Percentiles rank a stretch among this genome's conserved stretches.
Conservation (phyloP, 2,113 vertebrate genomes). For the Acanthochromis polyacanthus region DNA sequence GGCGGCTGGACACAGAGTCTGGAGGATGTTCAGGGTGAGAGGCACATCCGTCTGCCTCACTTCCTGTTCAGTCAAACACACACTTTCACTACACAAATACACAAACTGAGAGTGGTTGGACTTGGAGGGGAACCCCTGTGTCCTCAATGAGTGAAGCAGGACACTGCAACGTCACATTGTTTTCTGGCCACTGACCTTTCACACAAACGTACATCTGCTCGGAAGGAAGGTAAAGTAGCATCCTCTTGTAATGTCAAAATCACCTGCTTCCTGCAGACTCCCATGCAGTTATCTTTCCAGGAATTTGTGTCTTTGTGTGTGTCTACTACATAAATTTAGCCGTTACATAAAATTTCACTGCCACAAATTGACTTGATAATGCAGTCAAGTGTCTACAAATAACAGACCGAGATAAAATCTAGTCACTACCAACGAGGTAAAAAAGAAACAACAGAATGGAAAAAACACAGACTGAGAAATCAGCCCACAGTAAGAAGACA, state of each 20-base stretch:
- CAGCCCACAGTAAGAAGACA: constrained; percentile 22
- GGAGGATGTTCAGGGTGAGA: constrained; percentile 81
- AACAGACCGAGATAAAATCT: not conserved
- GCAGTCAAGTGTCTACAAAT: not conserved
- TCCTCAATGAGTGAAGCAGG: constrained; percentile 40
- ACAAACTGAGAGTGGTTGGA: constrained; percentile 37
- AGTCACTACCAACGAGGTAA: not conserved
- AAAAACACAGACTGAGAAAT: constrained; percentile 8
- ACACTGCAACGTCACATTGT: constrained; percentile 47
- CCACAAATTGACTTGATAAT: not conserved
- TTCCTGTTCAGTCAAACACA: constrained; percentile 69
- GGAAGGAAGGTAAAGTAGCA: not conserved
- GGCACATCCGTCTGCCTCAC: constrained; percentile 76
- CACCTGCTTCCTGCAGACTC: constrained; percentile 68
- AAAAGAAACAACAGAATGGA: not conserved
- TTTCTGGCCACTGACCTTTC: constrained; percentile 57
- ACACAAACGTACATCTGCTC: constrained; percentile 53
- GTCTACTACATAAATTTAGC: not conserved
- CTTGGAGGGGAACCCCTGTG: constrained; percentile 24
- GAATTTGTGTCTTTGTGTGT: constrained; percentile 54
- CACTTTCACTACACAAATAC: constrained; percentile 51
- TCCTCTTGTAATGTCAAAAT: constrained; percentile 46
- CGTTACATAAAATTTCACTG: constrained; percentile 4
- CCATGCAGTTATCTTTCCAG: constrained; percentile 57
- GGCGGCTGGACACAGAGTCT: constrained; percentile 68